A percentile compares a stretch with the other conserved stretches of the same genome.
phyloP scores from a whole-genome alignment of 2,113 vertebrate genomes.

The Reinhardtius hippoglossoides region DNA sequence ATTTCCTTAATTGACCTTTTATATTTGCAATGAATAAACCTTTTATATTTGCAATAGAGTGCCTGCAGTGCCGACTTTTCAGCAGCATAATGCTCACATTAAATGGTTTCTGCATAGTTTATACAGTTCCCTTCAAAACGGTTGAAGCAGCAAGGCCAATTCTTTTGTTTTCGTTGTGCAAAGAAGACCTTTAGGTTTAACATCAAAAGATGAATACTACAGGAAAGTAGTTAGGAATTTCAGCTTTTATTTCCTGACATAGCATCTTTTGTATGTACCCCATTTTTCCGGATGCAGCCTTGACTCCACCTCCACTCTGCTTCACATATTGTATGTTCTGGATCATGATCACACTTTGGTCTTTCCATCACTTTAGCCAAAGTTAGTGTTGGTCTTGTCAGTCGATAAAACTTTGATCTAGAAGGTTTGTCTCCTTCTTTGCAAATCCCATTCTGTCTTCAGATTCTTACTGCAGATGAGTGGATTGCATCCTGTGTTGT shows the following conservation, averaged over 20 bases:
- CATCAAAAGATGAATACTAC: neutral
- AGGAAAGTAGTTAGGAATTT: neutral
- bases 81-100: neutral
- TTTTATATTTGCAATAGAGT: neutral
- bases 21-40: constrained; percentile 34
- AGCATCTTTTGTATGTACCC: neutral
- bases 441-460: neutral
- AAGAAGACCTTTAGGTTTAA: neutral
- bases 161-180: neutral
- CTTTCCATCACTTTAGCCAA: neutral
- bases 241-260: neutral
- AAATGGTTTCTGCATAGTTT: constrained; percentile 14
- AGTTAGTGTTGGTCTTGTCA: neutral
- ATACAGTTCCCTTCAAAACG: neutral
- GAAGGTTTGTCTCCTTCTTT: neutral
- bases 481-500: neutral
- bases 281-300: neutral
- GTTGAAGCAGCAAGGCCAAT: neutral
- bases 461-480: neutral
- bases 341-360: too few species aligned
- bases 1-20: constrained; percentile 54
- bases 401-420: neutral
- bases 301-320: too few species aligned
- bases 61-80: neutral
- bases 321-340: too few species aligned